A percentile compares a stretch with the other conserved stretches of the same genome.
Conservation (phyloP, 2,888 invertebrate species). For the Pristionchus maxplancki region DNA sequence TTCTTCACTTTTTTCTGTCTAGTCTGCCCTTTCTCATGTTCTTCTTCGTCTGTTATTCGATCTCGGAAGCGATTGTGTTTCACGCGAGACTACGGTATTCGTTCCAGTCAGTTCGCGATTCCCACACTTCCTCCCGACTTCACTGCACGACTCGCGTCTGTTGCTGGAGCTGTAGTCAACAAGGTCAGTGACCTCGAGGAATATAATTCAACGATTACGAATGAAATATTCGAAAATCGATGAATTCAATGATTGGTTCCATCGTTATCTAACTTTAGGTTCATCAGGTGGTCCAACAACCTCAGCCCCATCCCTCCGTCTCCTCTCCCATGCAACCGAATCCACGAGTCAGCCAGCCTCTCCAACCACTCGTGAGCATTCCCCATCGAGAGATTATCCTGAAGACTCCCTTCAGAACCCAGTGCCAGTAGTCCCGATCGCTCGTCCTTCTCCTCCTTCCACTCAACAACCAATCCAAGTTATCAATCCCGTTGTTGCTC, state of each 20-base stretch:
- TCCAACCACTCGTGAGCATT: not conserved
- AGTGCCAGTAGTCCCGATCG: constrained; percentile 11
- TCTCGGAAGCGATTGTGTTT: not conserved
- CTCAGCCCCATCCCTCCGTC: not conserved
- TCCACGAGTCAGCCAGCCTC: constrained; percentile 1
- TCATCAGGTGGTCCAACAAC: not conserved
- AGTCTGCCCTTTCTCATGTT: not conserved
- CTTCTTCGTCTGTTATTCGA: not conserved
- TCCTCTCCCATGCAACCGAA: constrained; percentile 13
- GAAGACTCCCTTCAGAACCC: not conserved
- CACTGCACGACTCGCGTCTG: constrained; percentile 13
- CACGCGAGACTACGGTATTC: not conserved
- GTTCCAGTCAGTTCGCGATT: constrained; percentile 39
- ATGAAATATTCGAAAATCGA: too few relatives aligned
- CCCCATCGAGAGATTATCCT: too few relatives aligned
- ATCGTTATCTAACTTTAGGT: not conserved
- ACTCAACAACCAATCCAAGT: not conserved
- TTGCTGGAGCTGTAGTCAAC: constrained; percentile 21
- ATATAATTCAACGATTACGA: not conserved
- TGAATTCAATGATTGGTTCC: too few relatives aligned
- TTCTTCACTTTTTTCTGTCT: not conserved
- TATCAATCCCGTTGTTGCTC: not conserved
- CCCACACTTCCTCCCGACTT: constrained; percentile 39
- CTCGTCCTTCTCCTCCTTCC: not conserved
- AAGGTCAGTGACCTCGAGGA: not conserved